Evolutionary conservation across 2,888 invertebrate genomes (phyloP).

Genomic region (Napeogenes sylphis): DNA sequence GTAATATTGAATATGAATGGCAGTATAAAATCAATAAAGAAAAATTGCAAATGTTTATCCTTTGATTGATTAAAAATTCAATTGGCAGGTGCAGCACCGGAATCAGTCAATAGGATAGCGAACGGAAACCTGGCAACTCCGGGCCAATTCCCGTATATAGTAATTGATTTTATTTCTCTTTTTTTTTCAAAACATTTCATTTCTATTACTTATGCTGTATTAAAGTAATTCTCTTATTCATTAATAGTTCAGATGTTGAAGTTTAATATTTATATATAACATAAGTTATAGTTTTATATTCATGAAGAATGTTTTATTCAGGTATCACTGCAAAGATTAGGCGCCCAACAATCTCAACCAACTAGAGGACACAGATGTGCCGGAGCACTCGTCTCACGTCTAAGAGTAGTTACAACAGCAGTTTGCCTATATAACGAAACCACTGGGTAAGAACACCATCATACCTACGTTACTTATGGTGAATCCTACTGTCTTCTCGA

Average conservation of each 20-base stretch:
- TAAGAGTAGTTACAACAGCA: constrained; percentile 36
- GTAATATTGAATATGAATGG: too few relatives aligned
- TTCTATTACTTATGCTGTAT: background rate
- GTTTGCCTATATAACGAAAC: constrained; percentile 29
- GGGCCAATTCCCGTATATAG: constrained; percentile 37
- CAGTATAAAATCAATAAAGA: too few relatives aligned
- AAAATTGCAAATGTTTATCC: too few relatives aligned
- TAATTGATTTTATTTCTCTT: constrained; percentile 22
- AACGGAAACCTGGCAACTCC: constrained; percentile 33
- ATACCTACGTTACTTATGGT: background rate
- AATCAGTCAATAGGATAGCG: constrained; percentile 30
- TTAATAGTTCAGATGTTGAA: too few relatives aligned
- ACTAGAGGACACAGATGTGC: constrained; percentile 39
- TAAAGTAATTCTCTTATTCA: too few relatives aligned
- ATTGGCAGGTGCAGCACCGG: constrained; percentile 23
- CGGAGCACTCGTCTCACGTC: constrained; percentile 35
- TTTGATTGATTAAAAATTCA: constrained; percentile 8
- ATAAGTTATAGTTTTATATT: too few relatives aligned
- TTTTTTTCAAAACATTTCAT: background rate
- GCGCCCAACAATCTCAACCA: constrained; percentile 6
- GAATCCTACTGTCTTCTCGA: too few relatives aligned
- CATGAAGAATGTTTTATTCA: constrained; percentile 12
- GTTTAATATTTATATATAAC: too few relatives aligned
- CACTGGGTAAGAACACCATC: constrained; percentile 27
- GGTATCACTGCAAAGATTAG: constrained; percentile 34